phyloP scores from a whole-genome alignment of 1,140 invertebrate species.

The Ostrea denselamellosa region DNA sequence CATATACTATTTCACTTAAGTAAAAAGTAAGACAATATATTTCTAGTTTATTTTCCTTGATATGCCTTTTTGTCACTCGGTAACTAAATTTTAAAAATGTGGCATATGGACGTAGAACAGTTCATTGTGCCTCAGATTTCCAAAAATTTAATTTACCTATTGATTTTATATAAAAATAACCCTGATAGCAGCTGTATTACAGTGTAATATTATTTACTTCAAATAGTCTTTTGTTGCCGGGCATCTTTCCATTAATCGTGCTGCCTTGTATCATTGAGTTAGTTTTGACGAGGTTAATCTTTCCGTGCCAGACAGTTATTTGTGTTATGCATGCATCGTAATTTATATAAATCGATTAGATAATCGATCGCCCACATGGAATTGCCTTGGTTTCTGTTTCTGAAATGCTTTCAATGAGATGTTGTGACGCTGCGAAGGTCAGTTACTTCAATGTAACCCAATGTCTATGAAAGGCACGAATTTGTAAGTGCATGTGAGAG shows the following conservation, averaged over 20 bases:
- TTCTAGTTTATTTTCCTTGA: too few relatives aligned
- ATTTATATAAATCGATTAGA: conserved; percentile 29
- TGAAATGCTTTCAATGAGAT: neutral
- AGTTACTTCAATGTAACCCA: neutral
- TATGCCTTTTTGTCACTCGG: too few relatives aligned
- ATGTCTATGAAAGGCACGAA: neutral
- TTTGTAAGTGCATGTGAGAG: neutral
- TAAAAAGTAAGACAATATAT: too few relatives aligned
- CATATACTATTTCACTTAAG: too few relatives aligned
- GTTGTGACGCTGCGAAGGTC: conserved; percentile 26
- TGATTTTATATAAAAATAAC: conserved; percentile 20
- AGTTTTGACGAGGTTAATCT: conserved; percentile 34
- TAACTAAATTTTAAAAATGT: too few relatives aligned
- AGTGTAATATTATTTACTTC: conserved; percentile 23
- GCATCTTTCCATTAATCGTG: conserved; percentile 2
- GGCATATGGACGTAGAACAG: neutral
- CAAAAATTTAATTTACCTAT: conserved; percentile 22
- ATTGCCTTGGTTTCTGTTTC: neutral
- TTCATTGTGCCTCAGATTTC: neutral
- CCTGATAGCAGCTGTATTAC: conserved; percentile 4
- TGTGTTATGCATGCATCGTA: conserved; percentile 25
- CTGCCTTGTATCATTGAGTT: conserved; percentile 4
- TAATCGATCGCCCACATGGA: conserved; percentile 24
- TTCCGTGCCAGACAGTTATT: conserved; percentile 6
- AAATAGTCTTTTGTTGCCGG: conserved; percentile 35